Evolutionary conservation across 2,797 vertebrate species (phyloP).

Genomic region (Fistularia commersonii): DNA sequence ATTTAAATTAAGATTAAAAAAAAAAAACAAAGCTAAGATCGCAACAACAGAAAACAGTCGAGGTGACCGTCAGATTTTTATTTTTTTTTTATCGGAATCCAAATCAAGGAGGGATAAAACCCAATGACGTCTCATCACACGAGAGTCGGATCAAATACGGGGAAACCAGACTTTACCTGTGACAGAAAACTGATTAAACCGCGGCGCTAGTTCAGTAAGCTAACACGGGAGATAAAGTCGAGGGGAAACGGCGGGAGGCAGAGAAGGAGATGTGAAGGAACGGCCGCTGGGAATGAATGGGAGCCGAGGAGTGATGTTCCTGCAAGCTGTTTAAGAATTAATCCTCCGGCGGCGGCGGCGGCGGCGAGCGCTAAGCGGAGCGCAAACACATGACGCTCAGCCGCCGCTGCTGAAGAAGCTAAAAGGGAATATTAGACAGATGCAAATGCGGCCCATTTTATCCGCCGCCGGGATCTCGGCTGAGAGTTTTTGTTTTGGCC

Average conservation of each 20-base stretch:
- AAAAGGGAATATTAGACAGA: conserved; percentile 46
- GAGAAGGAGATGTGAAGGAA: conserved; percentile 17
- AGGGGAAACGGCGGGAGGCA: neutral
- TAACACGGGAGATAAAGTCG: neutral
- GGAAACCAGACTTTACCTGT: neutral
- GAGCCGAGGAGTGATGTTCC: conserved; percentile 23
- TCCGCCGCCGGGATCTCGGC: conserved; percentile 8
- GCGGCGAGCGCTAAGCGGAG: conserved; percentile 12
- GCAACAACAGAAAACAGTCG: too few species aligned
- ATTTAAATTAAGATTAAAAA: too few species aligned
- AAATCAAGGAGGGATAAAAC: neutral
- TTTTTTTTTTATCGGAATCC: neutral
- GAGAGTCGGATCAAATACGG: neutral
- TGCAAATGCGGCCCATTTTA: conserved; percentile 59
- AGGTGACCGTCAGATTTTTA: too few species aligned
- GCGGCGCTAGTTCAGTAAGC: neutral
- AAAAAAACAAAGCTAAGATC: too few species aligned
- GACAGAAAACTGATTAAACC: conserved; percentile 2
- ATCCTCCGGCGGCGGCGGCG: conserved; percentile 15
- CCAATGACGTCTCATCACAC: neutral
- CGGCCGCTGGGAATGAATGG: conserved; percentile 22
- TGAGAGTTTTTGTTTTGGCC: conserved; percentile 4
- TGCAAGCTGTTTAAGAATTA: conserved; percentile 36
- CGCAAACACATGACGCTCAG: conserved; percentile 19
- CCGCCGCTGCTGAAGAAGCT: conserved; percentile 20